Percentiles rank a stretch among this genome's conserved stretches.
Conservation (phyloP, 2,113 vertebrate species). For the Haplochromis burtoni region DNA sequence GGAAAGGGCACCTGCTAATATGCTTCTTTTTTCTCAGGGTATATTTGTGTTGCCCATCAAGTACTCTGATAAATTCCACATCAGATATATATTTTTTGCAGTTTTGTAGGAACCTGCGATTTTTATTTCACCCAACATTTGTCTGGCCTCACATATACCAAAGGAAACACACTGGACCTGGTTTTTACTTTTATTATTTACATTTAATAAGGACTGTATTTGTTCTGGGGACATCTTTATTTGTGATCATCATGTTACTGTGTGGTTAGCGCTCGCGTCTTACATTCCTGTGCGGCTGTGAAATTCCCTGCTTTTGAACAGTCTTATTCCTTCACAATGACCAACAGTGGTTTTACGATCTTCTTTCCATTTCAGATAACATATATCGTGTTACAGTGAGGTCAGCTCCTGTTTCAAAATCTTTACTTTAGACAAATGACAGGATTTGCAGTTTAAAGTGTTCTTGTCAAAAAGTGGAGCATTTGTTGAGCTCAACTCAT, state of each 20-base stretch:
- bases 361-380: background rate
- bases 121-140: background rate
- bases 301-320: background rate
- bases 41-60: background rate
- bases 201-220: background rate
- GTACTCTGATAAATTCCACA: background rate
- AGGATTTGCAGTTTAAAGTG: background rate
- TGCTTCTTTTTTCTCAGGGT: background rate
- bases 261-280: accelerated
- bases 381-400: background rate
- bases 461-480: background rate
- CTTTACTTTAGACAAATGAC: background rate
- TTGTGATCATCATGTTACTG: background rate
- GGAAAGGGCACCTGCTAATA: background rate
- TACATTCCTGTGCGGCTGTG: background rate
- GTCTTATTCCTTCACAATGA: background rate
- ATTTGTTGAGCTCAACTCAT: background rate
- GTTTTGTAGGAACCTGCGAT: background rate
- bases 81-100: background rate
- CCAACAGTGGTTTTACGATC: background rate
- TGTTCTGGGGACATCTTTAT: background rate
- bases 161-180: background rate
- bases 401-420: background rate
- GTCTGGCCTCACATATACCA: background rate
- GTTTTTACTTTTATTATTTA: background rate